These are phyloP conservation scores for Oncorhynchus keta DNA, from an alignment of 2,113 vertebrate species.

Conservation along the genomic window DNA sequence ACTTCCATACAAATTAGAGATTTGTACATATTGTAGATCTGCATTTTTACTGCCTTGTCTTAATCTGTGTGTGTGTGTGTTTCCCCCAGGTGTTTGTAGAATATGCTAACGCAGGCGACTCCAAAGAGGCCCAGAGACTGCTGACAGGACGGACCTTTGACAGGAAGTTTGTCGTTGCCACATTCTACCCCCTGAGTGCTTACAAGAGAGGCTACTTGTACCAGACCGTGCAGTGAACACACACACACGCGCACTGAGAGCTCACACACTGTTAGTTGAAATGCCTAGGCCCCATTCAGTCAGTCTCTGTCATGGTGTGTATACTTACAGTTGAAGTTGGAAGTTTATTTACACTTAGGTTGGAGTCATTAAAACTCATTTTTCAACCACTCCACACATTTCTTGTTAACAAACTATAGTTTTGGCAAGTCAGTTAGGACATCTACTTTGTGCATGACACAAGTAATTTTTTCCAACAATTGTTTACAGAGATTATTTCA, in stretches of 20 bases:
- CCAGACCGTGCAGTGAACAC: slow-evolving; percentile 84
- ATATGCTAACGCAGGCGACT: slow-evolving; percentile 89
- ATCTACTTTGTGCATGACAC: no score
- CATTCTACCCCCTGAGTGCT: slow-evolving; percentile 96
- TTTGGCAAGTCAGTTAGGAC: no score
- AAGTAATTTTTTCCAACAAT: no score
- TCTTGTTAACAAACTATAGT: no score
- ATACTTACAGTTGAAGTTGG: not conserved
- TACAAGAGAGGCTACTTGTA: slow-evolving; percentile 94
- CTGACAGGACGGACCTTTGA: slow-evolving; percentile 92
- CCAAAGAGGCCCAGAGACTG: slow-evolving; percentile 92
- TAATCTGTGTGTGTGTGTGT: slow-evolving; percentile 5
- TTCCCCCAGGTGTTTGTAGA: slow-evolving; percentile 89
- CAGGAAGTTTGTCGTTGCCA: slow-evolving; percentile 94
- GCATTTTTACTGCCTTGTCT: no score
- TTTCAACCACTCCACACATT: no score
- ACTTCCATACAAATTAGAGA: no score
- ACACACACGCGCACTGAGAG: no score
- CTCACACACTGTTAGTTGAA: not conserved
- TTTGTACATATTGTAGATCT: not conserved
- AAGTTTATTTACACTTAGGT: no score
- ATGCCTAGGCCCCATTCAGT: not conserved
- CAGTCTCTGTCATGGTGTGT: not conserved
- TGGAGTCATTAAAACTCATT: no score
- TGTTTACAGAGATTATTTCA: no score